Evolutionary conservation across 2,113 vertebrate species (phyloP).

Genomic region (Xyliphius kryptos): DNA sequence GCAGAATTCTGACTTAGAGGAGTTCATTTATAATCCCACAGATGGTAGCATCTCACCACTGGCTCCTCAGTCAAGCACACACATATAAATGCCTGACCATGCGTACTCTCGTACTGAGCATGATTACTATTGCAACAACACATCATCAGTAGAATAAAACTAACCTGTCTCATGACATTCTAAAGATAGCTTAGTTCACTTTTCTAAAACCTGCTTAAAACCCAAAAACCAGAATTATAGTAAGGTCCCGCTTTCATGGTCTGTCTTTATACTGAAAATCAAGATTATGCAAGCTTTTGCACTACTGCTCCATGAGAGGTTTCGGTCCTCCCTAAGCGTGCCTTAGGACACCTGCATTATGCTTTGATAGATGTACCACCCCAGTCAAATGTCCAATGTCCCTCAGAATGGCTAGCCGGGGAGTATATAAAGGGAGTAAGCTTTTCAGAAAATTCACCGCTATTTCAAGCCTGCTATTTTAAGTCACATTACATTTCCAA

Average conservation of each 20-base stretch:
- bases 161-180: neutral
- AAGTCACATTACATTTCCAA: no score
- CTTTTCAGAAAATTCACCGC: no score
- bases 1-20: slow-evolving; percentile 29
- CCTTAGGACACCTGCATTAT: neutral
- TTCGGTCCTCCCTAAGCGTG: neutral
- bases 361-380: neutral
- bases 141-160: neutral
- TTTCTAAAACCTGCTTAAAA: no score
- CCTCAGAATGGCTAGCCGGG: no score
- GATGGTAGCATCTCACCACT: slow-evolving; percentile 30
- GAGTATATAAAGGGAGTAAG: no score
- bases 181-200: neutral
- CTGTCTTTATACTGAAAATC: neutral
- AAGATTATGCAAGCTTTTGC: neutral
- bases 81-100: slow-evolving; percentile 34
- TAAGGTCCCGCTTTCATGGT: neutral
- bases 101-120: neutral
- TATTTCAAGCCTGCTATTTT: no score
- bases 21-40: slow-evolving; percentile 23
- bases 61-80: slow-evolving; percentile 30
- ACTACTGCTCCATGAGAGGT: neutral
- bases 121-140: no score
- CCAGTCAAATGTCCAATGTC: no score
- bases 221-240: neutral